Evolutionary conservation across 2,888 invertebrate species (phyloP).

Genomic region (Ceramica pisi): DNA sequence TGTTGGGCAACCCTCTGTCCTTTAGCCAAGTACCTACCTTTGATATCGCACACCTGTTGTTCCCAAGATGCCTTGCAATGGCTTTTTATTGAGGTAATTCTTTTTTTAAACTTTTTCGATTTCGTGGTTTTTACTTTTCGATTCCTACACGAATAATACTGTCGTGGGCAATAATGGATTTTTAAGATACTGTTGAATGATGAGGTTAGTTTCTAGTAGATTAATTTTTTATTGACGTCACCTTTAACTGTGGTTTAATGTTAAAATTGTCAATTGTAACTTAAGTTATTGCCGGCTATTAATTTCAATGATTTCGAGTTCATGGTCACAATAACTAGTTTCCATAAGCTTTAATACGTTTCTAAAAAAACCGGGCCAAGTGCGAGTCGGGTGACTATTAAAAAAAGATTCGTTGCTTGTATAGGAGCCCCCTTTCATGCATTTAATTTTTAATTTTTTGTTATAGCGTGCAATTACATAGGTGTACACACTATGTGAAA

Average conservation of each 20-base stretch:
- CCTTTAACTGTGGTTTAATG: not conserved
- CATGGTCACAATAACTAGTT: not conserved
- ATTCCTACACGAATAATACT: not conserved
- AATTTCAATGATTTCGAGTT: not conserved
- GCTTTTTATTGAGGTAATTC: conserved; percentile 33
- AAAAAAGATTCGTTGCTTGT: too few species aligned
- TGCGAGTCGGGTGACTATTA: too few species aligned
- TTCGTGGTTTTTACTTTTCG: conserved; percentile 18
- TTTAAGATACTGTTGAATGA: not conserved
- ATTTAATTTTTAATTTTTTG: too few species aligned
- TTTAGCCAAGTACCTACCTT: conserved; percentile 45
- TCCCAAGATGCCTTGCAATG: conserved; percentile 32
- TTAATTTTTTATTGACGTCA: not conserved
- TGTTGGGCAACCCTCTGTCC: conserved; percentile 43
- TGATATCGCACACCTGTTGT: conserved; percentile 66
- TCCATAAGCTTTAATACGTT: not conserved
- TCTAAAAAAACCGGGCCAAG: too few species aligned
- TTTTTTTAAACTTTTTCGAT: conserved; percentile 34
- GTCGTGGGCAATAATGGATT: not conserved
- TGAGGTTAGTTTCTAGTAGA: not conserved
- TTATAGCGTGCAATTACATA: too few species aligned
- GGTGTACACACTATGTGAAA: too few species aligned
- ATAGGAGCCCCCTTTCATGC: too few species aligned
- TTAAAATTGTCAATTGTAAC: not conserved
- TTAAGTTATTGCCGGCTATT: not conserved